A percentile compares a stretch with the other conserved stretches of the same genome.
phyloP scores from a whole-genome alignment of 2,888 invertebrate genomes.

The Eristalinus aeneus region DNA sequence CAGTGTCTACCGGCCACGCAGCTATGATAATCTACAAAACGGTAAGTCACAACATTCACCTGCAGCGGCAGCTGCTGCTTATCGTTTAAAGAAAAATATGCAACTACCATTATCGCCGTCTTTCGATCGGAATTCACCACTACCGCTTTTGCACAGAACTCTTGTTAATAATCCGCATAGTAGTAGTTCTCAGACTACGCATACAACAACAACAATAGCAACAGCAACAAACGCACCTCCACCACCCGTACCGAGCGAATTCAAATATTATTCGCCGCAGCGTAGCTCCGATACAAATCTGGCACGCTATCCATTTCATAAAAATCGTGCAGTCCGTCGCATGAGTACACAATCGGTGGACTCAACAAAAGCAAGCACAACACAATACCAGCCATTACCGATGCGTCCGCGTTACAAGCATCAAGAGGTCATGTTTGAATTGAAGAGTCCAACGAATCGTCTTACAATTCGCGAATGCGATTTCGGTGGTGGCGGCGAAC shows the following conservation, averaged over 20 bases:
- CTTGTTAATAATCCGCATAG: slow-evolving; percentile 70
- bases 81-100: slow-evolving; percentile 77
- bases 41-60: slow-evolving; percentile 80
- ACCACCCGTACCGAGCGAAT: slow-evolving; percentile 79
- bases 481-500: slow-evolving; percentile 81
- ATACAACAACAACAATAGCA: slow-evolving; percentile 75
- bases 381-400: slow-evolving; percentile 78
- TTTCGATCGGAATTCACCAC: slow-evolving; percentile 79
- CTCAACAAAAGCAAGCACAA: slow-evolving; percentile 77
- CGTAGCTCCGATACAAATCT: slow-evolving; percentile 77
- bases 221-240: slow-evolving; percentile 77
- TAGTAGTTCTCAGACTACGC: slow-evolving; percentile 64
- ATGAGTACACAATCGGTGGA: slow-evolving; percentile 80
- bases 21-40: slow-evolving; percentile 81
- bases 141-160: slow-evolving; percentile 79
- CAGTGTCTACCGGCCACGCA: slow-evolving; percentile 79
- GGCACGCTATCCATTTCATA: slow-evolving; percentile 79
- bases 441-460: slow-evolving; percentile 80
- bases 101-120: slow-evolving; percentile 80
- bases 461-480: slow-evolving; percentile 80
- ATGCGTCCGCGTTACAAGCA: slow-evolving; percentile 79
- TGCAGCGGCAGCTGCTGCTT: slow-evolving; percentile 77
- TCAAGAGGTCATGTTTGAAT: slow-evolving; percentile 79
- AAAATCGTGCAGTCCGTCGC: slow-evolving; percentile 78
- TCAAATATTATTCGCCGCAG: slow-evolving; percentile 80